These are phyloP conservation scores for Tyrophagus putrescentiae DNA, from an alignment of 1,140 invertebrate genomes.

Conservation along the genomic window DNA sequence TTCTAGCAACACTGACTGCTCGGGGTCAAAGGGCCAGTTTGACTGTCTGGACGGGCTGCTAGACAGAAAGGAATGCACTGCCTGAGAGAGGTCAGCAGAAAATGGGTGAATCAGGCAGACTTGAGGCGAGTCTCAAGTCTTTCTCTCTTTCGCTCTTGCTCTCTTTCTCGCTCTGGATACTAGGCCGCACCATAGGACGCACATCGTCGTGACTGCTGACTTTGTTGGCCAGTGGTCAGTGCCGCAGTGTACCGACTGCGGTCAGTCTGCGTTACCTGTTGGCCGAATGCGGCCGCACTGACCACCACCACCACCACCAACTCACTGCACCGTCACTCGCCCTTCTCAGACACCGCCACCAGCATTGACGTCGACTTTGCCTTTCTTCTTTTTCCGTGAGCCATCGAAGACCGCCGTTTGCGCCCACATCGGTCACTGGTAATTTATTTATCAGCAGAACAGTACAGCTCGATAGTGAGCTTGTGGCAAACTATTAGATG, in stretches of 20 bases:
- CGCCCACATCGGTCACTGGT: neutral
- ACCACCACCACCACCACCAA: no score
- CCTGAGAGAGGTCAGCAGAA: conserved; percentile 3
- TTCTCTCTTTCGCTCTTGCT: no score
- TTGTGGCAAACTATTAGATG: neutral
- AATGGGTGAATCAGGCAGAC: neutral
- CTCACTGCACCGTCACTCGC: no score
- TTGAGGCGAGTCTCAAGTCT: no score
- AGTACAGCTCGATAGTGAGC: neutral
- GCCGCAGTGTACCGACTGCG: no score
- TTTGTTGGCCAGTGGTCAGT: neutral
- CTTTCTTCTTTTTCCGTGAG: neutral
- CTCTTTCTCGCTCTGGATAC: no score
- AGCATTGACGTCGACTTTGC: neutral
- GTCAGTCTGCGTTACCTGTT: no score
- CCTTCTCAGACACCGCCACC: no score
- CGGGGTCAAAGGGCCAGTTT: conserved; percentile 9
- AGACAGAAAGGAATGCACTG: conserved; percentile 8
- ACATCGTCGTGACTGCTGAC: conserved; percentile 1
- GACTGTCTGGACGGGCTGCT: neutral
- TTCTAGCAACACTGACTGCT: neutral
- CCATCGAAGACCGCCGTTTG: no score
- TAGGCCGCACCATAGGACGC: neutral
- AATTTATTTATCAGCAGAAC: neutral
- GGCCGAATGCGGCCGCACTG: no score